Evolutionary conservation across 2,113 vertebrate genomes (phyloP).

Genomic region (Mormyrus lacerda): DNA sequence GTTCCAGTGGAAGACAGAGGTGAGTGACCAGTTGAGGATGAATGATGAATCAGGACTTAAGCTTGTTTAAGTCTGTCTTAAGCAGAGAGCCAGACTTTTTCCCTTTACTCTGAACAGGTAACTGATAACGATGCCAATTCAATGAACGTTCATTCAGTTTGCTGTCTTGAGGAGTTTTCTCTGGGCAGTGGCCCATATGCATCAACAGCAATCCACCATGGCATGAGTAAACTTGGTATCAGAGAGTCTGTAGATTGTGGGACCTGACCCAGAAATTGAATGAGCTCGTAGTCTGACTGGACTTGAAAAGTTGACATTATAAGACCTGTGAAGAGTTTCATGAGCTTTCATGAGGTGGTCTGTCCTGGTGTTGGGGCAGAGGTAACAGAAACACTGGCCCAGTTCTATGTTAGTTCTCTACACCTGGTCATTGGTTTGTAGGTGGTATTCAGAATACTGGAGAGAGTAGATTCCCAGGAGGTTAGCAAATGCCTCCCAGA

Average conservation of each 20-base stretch:
- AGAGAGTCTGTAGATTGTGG: background rate
- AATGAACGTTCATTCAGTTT: background rate
- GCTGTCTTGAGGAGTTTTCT: background rate
- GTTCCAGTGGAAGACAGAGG: too few relatives aligned
- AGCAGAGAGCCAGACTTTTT: background rate
- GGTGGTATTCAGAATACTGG: background rate
- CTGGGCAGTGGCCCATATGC: background rate
- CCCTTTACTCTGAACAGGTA: background rate
- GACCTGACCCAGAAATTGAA: too few relatives aligned
- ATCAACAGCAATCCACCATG: background rate
- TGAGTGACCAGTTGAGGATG: background rate
- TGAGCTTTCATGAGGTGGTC: background rate
- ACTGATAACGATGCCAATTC: background rate
- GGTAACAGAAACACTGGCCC: background rate
- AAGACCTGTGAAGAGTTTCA: background rate
- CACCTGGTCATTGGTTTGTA: background rate
- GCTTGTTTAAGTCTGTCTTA: background rate
- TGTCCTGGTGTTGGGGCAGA: background rate
- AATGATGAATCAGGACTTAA: background rate
- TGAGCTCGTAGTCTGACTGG: too few relatives aligned
- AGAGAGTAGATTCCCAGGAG: background rate
- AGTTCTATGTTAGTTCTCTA: background rate
- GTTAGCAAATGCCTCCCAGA: background rate
- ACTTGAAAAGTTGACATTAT: background rate
- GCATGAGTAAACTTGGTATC: background rate